Base-by-base conservation (phyloP, 2,797 vertebrate genomes). In the Schizopygopsis pylzovi region DNA sequence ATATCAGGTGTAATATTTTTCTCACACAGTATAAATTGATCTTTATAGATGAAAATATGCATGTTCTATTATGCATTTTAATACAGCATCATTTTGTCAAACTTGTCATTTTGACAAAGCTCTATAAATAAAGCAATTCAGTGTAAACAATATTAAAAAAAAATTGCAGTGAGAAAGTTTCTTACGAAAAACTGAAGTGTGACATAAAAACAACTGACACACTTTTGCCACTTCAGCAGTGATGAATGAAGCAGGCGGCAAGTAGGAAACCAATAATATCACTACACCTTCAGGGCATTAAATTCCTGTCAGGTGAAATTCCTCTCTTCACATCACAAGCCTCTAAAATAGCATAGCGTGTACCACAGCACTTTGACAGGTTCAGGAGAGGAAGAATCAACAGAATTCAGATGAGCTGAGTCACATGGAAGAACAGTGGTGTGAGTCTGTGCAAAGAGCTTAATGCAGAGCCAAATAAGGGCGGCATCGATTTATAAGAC, bases 301-400 rank as follows among this genome's bases (percentile, higher is more conserved):
- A 78, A 87, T 85, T 65, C 68, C 83, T 87, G 85, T 86, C 83
- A 76, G 85, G 43, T 83, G 78, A 76, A 78, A 87, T 79, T 82
- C 59, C 61, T 67, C 56, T 72, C 70, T 75, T 88, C 49, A 82
- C 61, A 84, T 90, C 81, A 79, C 52, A 73, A 83, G 52, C 72
- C 81, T 84, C 56, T 82, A 79, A 84, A 88, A 88, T 87, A 86
- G n/a, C 61, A 70, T 37, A 41, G 10, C 37, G 13, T 41, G 13
- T 81, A 54, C 68, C 67, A 79, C 54, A 39, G 39, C 52, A 61
- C 85, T 79, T 45, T 85, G 39, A 20, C 13, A 45, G 82, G 54
- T 82, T 85, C 67, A 56, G 67, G 43, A 54, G 65, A 80, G 41
- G 79, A 45, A 78, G 72, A 86, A 86, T 82, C 79, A 77, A 79